A percentile compares a stretch with the other conserved stretches of the same genome.
Conservation (phyloP, 2,113 vertebrate genomes). For the Petaurus breviceps region DNA sequence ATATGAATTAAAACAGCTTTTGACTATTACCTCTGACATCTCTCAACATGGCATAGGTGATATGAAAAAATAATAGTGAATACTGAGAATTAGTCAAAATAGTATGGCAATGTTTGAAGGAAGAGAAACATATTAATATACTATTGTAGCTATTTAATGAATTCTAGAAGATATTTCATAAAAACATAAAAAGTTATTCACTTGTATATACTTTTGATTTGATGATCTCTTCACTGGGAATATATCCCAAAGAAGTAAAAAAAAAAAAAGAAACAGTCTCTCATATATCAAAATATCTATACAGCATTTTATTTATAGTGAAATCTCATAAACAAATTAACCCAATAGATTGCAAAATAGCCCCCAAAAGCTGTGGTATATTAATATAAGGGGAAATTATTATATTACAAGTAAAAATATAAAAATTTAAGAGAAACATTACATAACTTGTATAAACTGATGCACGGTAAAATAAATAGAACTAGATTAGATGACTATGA, state of each 20-base stretch:
- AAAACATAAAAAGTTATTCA: neutral
- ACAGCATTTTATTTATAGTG: neutral
- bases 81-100: too few relatives aligned
- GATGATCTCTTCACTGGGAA: neutral
- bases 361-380: neutral
- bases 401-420: neutral
- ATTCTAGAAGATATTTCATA: neutral
- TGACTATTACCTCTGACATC: too few relatives aligned
- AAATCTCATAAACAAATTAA: neutral
- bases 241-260: neutral
- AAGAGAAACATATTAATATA: neutral
- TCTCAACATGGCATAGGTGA: too few relatives aligned
- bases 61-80: too few relatives aligned
- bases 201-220: neutral
- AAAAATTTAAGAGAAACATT: neutral
- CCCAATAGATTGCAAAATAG: neutral
- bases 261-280: neutral
- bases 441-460: neutral
- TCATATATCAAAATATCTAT: neutral
- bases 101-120: too few relatives aligned
- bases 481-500: neutral
- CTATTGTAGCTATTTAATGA: neutral
- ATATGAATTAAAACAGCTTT: too few relatives aligned
- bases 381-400: neutral
- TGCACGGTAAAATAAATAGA: neutral